These are phyloP conservation scores for Caenorhabditis uteleia DNA, from an alignment of 2,888 invertebrate species.

Conservation along the genomic window DNA sequence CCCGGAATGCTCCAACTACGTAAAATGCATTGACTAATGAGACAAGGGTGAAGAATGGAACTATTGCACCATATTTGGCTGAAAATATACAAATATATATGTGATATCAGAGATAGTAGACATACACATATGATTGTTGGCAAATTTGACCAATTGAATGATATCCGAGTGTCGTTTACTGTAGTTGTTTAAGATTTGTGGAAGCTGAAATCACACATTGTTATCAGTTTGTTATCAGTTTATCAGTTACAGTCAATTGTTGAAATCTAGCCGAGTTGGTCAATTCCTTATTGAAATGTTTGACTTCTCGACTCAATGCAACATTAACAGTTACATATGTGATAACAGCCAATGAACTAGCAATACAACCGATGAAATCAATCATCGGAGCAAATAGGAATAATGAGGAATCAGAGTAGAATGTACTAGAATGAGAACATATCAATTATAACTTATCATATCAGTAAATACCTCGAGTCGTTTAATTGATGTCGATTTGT, in stretches of 20 bases:
- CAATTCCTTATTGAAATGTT: slow-evolving; percentile 39
- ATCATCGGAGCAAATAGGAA: slow-evolving; percentile 27
- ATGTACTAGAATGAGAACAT: slow-evolving; percentile 22
- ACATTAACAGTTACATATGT: slow-evolving; percentile 28
- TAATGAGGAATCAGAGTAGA: slow-evolving; percentile 23
- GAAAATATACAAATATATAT: background rate
- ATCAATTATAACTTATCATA: too few species aligned
- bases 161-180: slow-evolving; percentile 41
- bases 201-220: slow-evolving; percentile 21
- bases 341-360: slow-evolving; percentile 21
- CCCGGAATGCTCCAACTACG: background rate
- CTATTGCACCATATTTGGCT: slow-evolving; percentile 12
- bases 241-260: slow-evolving; percentile 10
- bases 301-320: slow-evolving; percentile 25
- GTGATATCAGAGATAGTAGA: background rate
- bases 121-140: slow-evolving; percentile 17
- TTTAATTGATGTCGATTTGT: slow-evolving; percentile 13
- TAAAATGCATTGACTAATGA: slow-evolving; percentile 1
- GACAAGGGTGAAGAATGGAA: slow-evolving; percentile 21
- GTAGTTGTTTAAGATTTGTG: slow-evolving; percentile 28
- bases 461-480: too few species aligned
- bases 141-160: slow-evolving; percentile 22
- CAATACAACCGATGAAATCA: slow-evolving; percentile 27
- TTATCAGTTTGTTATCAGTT: background rate
- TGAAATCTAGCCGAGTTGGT: slow-evolving; percentile 33